phyloP scores from a whole-genome alignment of 1,140 invertebrate species.

The Bicyclus anynana region DNA sequence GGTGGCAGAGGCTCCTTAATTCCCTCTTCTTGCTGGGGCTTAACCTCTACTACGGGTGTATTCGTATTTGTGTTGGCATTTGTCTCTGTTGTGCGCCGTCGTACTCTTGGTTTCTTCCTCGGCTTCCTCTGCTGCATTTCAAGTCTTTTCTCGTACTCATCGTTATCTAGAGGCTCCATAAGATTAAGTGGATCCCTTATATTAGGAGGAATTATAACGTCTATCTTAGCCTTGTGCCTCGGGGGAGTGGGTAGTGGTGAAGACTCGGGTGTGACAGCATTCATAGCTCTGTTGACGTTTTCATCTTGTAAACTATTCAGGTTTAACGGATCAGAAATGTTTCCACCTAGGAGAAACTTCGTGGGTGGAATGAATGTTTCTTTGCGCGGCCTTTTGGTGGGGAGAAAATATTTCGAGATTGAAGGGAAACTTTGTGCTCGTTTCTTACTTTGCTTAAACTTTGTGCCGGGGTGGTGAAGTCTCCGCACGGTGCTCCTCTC shows the following conservation, averaged over 20 bases:
- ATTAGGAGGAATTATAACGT: slow-evolving; percentile 95
- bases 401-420: slow-evolving; percentile 79
- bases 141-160: slow-evolving; percentile 87
- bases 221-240: slow-evolving; percentile 88
- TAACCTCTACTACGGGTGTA: slow-evolving; percentile 34
- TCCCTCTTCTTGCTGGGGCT: slow-evolving; percentile 41
- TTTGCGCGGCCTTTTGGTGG: slow-evolving; percentile 84
- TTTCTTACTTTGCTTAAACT: slow-evolving; percentile 69
- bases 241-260: slow-evolving; percentile 93
- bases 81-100: slow-evolving; percentile 79
- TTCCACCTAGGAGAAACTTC: slow-evolving; percentile 96
- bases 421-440: slow-evolving; percentile 69
- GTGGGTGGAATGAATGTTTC: slow-evolving; percentile 89
- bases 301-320: slow-evolving; percentile 94
- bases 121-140: slow-evolving; percentile 81
- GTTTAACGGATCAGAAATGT: slow-evolving; percentile 96
- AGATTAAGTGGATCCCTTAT: slow-evolving; percentile 94
- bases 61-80: slow-evolving; percentile 27
- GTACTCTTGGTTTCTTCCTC: slow-evolving; percentile 77
- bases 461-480: slow-evolving; percentile 58
- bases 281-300: slow-evolving; percentile 89
- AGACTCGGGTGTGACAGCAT: slow-evolving; percentile 91
- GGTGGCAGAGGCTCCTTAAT: slow-evolving; percentile 58
- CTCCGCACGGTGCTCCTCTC: slow-evolving; percentile 61
- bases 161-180: slow-evolving; percentile 87